phyloP scores from a whole-genome alignment of 2,113 vertebrate genomes.

The Caranx ignobilis region DNA sequence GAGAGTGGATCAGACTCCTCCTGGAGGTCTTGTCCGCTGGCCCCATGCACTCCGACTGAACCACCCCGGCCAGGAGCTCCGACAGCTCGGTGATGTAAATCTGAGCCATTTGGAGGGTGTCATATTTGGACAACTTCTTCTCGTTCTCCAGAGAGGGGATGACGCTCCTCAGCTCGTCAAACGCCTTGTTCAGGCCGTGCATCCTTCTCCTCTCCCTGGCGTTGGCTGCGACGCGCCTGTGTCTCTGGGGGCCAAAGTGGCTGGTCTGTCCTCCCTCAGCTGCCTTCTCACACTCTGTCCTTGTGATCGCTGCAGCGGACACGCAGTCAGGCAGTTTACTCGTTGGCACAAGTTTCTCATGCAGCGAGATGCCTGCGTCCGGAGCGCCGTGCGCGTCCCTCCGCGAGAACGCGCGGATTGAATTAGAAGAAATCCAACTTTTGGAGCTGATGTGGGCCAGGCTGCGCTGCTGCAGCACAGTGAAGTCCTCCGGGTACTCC shows the following conservation, averaged over 20 bases:
- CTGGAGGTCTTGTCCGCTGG: conserved; percentile 57
- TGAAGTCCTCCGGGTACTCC: conserved; percentile 72
- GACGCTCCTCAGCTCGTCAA: conserved; percentile 86
- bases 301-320: conserved; percentile 28
- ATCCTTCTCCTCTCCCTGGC: conserved; percentile 86
- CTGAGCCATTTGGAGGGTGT: conserved; percentile 88
- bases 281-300: conserved; percentile 14
- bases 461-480: conserved; percentile 59
- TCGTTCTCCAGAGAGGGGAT: conserved; percentile 87
- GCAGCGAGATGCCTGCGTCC: conserved; percentile 44
- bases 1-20: conserved; percentile 65
- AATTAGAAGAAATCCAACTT: conserved; percentile 74
- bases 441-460: conserved; percentile 75
- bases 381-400: conserved; percentile 63
- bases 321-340: conserved; percentile 38
- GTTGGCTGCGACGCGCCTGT: conserved; percentile 87
- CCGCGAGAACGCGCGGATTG: conserved; percentile 60
- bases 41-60: conserved; percentile 68
- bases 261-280: conserved; percentile 33
- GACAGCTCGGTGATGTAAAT: conserved; percentile 88
- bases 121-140: conserved; percentile 87
- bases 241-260: conserved; percentile 75
- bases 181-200: conserved; percentile 87
- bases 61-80: conserved; percentile 82
- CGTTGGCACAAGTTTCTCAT: conserved; percentile 62